A percentile compares a stretch with the other conserved stretches of the same genome.
Evolutionary conservation across 2,113 vertebrate genomes (phyloP).

Genomic region (Laticauda colubrina): DNA sequence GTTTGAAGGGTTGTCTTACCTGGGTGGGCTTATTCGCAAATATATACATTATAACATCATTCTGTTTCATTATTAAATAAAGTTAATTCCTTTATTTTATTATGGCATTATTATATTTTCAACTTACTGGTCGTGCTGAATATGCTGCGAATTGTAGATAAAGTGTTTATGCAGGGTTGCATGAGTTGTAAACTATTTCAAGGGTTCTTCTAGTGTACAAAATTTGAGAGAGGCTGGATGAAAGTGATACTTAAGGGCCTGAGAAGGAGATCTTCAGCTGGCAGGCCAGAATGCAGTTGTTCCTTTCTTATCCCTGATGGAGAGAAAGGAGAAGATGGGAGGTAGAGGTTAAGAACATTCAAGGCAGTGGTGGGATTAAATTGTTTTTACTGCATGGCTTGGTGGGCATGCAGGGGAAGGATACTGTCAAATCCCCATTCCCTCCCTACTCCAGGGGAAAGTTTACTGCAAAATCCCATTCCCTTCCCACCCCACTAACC

Average conservation of each 20-base stretch:
- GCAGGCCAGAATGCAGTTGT: not conserved
- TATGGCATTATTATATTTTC: not conserved
- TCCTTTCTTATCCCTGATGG: not conserved
- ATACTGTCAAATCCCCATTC: too few species aligned
- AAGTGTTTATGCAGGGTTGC: not conserved
- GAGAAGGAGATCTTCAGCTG: not conserved
- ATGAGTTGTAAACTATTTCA: not conserved
- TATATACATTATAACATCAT: not conserved
- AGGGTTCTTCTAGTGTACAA: not conserved
- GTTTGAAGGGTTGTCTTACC: not conserved
- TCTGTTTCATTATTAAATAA: not conserved
- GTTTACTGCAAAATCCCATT: too few species aligned
- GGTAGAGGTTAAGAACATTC: not conserved
- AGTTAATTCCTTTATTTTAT: not conserved
- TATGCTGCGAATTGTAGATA: not conserved
- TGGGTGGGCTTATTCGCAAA: not conserved
- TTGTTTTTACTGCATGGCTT: too few species aligned
- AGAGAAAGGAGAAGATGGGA: not conserved
- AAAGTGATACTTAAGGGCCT: not conserved
- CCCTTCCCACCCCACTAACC: too few species aligned
- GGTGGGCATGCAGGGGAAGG: too few species aligned
- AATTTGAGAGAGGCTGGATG: not conserved
- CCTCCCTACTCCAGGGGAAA: too few species aligned
- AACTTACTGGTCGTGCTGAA: not conserved
- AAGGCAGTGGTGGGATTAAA: too few species aligned